A percentile compares a stretch with the other conserved stretches of the same genome.
Evolutionary conservation across 2,797 vertebrate genomes (phyloP).

Genomic region (Lithobates pipiens): DNA sequence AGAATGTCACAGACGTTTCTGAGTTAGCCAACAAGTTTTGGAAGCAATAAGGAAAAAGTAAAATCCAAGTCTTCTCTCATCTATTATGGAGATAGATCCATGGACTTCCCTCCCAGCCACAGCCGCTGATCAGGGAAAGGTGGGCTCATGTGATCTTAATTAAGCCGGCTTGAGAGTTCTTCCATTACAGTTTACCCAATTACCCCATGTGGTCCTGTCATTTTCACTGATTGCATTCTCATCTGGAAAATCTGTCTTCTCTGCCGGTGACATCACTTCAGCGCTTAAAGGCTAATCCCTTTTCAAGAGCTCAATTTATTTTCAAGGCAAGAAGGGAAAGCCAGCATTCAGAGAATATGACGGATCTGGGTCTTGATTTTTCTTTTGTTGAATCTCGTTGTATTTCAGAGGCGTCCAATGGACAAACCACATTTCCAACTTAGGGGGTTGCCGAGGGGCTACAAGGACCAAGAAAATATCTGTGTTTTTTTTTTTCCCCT

Average conservation of each 20-base stretch:
- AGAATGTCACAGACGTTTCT: background rate
- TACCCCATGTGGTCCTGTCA: constrained; percentile 32
- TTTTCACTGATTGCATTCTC: constrained; percentile 1
- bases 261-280: constrained; percentile 16
- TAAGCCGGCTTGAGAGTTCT: background rate
- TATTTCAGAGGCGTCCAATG: background rate
- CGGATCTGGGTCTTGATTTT: too few species aligned
- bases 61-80: background rate
- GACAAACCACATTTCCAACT: background rate
- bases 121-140: background rate
- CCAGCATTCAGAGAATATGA: background rate
- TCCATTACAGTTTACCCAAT: constrained; percentile 25
- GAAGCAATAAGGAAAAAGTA: background rate
- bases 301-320: constrained; percentile 45
- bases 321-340: constrained; percentile 4
- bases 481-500: too few species aligned
- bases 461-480: background rate
- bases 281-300: constrained; percentile 16
- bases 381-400: background rate
- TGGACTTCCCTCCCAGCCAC: background rate
- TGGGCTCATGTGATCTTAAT: constrained; percentile 40
- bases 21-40: background rate
- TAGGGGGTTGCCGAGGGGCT: background rate
- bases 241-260: constrained; percentile 24
- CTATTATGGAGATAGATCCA: background rate